These are phyloP conservation scores for Caenorhabditis drosophilae DNA, from an alignment of 2,888 invertebrate genomes.

Conservation along the genomic window DNA sequence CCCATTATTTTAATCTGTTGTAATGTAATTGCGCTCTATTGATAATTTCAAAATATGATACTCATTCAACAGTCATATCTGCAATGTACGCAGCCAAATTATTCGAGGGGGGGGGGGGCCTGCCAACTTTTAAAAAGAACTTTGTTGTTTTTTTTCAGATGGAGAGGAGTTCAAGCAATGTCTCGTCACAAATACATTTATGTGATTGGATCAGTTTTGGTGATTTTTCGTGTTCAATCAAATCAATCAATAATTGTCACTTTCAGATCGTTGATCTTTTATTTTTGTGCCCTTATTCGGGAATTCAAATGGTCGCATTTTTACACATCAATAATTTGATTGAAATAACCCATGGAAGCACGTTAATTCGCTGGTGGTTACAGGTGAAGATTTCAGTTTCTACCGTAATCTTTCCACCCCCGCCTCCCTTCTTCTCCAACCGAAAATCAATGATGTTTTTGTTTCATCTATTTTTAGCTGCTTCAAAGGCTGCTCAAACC, in stretches of 20 bases:
- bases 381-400: too few relatives aligned
- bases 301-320: conserved; percentile 60
- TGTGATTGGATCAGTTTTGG: conserved; percentile 67
- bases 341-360: conserved; percentile 45
- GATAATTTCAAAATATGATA: too few relatives aligned
- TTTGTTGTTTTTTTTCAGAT: conserved; percentile 16
- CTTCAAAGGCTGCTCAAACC: too few relatives aligned
- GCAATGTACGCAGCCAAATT: too few relatives aligned
- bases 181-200: conserved; percentile 68
- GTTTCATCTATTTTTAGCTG: too few relatives aligned
- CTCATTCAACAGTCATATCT: too few relatives aligned
- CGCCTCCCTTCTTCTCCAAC: too few relatives aligned
- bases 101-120: too few relatives aligned
- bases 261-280: conserved; percentile 63
- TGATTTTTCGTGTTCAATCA: not conserved
- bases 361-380: conserved; percentile 65
- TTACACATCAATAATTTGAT: conserved; percentile 64
- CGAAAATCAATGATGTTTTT: too few relatives aligned
- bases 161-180: conserved; percentile 53
- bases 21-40: too few relatives aligned
- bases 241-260: not conserved
- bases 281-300: conserved; percentile 67
- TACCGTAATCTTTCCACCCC: too few relatives aligned
- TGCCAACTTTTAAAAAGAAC: not conserved
- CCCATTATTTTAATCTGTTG: too few relatives aligned